These are phyloP conservation scores for Gopherus flavomarginatus DNA, from an alignment of 2,113 vertebrate species.

Conservation along the genomic window DNA sequence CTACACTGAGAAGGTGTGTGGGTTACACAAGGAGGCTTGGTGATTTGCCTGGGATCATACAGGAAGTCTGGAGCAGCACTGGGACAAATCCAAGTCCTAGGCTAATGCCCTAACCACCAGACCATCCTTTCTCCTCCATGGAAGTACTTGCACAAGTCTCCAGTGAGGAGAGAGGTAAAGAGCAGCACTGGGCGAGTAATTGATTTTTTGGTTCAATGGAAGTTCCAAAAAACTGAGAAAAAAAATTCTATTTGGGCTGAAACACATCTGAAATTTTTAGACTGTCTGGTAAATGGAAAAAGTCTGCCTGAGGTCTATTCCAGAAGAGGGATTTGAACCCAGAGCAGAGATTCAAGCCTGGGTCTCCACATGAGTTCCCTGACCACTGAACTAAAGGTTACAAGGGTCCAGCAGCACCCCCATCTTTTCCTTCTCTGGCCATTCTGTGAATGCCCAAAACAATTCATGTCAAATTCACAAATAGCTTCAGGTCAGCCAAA, in stretches of 20 bases:
- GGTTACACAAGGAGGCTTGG: no score
- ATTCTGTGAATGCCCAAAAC: background rate
- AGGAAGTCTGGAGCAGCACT: background rate
- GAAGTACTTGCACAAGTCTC: background rate
- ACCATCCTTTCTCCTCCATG: background rate
- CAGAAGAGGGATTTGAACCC: background rate
- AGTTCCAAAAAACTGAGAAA: background rate
- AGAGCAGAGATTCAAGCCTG: background rate
- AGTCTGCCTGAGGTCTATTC: background rate
- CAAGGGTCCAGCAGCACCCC: background rate
- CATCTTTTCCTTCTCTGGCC: background rate
- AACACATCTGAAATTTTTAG: background rate
- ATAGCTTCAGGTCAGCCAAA: background rate
- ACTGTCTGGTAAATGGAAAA: background rate
- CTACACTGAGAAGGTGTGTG: no score
- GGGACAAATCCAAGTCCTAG: background rate
- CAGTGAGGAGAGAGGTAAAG: background rate
- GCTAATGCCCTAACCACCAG: background rate
- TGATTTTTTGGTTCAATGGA: background rate
- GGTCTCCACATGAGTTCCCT: background rate
- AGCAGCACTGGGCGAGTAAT: background rate
- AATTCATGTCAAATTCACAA: background rate
- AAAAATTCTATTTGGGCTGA: background rate
- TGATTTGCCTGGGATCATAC: background rate
- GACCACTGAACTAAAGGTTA: background rate